Conservation (phyloP, 2,888 invertebrate genomes). For the Xanthia icteritia region DNA sequence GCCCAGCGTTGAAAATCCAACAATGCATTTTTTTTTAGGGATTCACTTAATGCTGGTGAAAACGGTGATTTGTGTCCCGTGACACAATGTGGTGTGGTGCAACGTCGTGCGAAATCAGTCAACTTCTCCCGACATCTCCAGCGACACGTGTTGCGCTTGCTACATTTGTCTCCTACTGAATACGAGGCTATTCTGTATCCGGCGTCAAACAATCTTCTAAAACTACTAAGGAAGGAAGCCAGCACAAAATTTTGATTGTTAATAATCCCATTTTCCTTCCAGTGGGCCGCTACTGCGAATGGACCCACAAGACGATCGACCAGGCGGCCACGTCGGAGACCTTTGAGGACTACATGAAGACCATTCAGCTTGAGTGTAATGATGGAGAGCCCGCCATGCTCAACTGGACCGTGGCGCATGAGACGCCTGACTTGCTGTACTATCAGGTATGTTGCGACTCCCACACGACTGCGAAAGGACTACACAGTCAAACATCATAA, state of each 20-base stretch:
- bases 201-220: not conserved
- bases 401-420: constrained; percentile 96
- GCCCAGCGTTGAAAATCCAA: too few relatives aligned
- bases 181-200: not conserved
- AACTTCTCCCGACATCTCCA: not conserved
- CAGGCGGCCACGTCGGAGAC: constrained; percentile 93
- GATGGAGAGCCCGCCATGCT: constrained; percentile 94
- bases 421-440: constrained; percentile 96
- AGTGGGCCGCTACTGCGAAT: constrained; percentile 97
- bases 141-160: not conserved
- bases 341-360: constrained; percentile 94
- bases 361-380: constrained; percentile 94
- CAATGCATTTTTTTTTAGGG: too few relatives aligned
- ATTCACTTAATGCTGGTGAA: too few relatives aligned
- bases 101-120: not conserved
- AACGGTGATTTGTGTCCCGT: too few relatives aligned
- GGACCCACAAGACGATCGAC: constrained; percentile 95
- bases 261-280: constrained; percentile 8
- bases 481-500: not conserved
- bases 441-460: constrained; percentile 92
- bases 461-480: not conserved
- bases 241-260: not conserved
- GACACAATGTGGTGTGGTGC: not conserved
- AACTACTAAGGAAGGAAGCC: not conserved
- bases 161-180: not conserved